A percentile compares a stretch with the other conserved stretches of the same genome.
phyloP scores from a whole-genome alignment of 2,888 invertebrate genomes.

The Cistogaster globosa region DNA sequence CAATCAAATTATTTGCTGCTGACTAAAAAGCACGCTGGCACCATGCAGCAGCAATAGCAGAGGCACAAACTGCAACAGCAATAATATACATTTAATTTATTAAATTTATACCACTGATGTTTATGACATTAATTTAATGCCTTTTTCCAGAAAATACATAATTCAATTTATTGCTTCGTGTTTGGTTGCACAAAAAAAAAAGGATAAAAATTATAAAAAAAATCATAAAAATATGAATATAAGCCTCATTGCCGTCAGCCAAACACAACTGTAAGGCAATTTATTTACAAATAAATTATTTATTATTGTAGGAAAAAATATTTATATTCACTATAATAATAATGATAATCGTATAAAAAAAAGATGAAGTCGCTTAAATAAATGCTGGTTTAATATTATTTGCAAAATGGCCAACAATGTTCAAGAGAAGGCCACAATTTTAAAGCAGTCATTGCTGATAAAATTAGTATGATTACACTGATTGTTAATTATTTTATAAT shows the following conservation, averaged over 20 bases:
- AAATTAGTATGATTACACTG: no score
- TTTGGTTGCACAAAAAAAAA: conserved; percentile 26
- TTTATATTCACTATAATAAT: conserved; percentile 42
- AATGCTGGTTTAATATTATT: conserved; percentile 2
- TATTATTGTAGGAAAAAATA: conserved; percentile 48
- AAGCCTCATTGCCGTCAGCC: conserved; percentile 28
- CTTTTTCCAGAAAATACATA: conserved; percentile 67
- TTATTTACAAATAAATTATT: conserved; percentile 65
- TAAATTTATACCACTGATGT: conserved; percentile 70
- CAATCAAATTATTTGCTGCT: conserved; percentile 41
- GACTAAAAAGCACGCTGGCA: conserved; percentile 6
- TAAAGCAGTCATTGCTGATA: conserved; percentile 13
- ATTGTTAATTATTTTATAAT: no score
- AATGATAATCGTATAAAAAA: conserved; percentile 7
- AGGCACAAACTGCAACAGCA: conserved; percentile 15
- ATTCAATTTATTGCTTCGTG: conserved; percentile 65
- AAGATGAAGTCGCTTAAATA: conserved; percentile 19
- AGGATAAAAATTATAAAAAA: conserved; percentile 13
- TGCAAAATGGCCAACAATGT: not conserved
- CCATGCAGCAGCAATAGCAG: not conserved
- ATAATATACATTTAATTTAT: conserved; percentile 54
- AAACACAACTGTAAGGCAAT: conserved; percentile 40
- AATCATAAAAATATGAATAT: conserved; percentile 40
- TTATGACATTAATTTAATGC: conserved; percentile 71
- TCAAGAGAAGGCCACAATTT: conserved; percentile 39